These are phyloP conservation scores for Notospermus geniculatus DNA, from an alignment of 1,140 invertebrate species.

Conservation along the genomic window DNA sequence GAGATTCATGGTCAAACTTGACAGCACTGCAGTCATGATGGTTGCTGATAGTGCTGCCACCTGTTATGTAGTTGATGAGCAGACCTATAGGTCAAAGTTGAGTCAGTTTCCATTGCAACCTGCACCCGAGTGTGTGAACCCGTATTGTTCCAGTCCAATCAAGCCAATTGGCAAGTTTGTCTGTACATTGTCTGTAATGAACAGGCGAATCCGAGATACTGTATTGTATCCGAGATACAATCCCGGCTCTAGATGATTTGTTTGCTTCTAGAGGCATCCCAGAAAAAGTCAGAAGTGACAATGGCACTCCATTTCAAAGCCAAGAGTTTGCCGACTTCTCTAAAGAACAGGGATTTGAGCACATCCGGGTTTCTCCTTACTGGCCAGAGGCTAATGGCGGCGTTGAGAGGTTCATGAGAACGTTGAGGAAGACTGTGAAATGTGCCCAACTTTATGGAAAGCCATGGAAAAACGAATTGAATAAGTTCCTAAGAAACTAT, in stretches of 20 bases:
- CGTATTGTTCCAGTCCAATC: neutral
- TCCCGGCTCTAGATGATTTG: neutral
- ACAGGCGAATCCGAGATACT: neutral
- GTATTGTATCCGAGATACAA: neutral
- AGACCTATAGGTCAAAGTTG: neutral
- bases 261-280: neutral
- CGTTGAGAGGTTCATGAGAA: neutral
- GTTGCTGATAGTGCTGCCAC: neutral
- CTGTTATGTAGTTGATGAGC: neutral
- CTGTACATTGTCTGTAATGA: neutral
- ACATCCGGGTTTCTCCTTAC: neutral
- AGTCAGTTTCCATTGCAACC: neutral
- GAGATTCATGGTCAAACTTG: neutral
- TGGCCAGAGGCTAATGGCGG: neutral
- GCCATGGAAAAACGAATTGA: neutral
- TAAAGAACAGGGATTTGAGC: neutral
- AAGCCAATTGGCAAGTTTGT: neutral
- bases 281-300: neutral
- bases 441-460: neutral
- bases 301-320: neutral
- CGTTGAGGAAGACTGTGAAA: neutral
- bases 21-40: neutral
- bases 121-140: neutral
- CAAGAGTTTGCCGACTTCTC: neutral
- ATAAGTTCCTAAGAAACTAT: neutral